Evolutionary conservation across 2,888 invertebrate genomes (phyloP).

Genomic region (Steinernema hermaphroditum): DNA sequence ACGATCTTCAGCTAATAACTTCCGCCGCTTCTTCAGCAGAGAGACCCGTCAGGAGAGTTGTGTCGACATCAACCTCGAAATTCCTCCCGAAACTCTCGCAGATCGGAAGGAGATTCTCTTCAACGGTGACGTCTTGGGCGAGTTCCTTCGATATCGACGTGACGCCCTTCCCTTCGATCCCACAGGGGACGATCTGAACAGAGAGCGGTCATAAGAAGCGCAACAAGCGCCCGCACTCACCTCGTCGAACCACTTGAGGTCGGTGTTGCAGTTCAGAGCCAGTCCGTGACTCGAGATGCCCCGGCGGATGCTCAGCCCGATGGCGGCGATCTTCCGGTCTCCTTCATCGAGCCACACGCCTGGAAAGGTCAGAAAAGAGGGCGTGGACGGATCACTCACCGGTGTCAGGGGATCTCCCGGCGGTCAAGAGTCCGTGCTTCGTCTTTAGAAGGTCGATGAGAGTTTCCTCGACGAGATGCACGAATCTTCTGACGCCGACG

Average conservation of each 20-base stretch:
- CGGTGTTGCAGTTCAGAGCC: constrained; percentile 87
- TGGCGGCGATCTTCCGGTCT: constrained; percentile 85
- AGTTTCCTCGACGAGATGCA: constrained; percentile 41
- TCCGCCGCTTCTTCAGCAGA: too few relatives aligned
- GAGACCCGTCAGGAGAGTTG: too few relatives aligned
- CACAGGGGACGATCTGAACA: constrained; percentile 84
- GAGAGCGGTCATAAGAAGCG: too few relatives aligned
- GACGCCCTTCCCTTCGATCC: constrained; percentile 83
- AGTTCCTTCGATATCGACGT: constrained; percentile 83
- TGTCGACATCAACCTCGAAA: constrained; percentile 69
- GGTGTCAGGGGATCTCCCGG: constrained; percentile 57
- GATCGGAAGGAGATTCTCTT: constrained; percentile 76
- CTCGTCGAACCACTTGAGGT: constrained; percentile 88
- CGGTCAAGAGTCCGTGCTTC: constrained; percentile 42
- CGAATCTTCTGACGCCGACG: constrained; percentile 42
- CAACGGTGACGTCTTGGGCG: constrained; percentile 72
- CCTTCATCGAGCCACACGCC: constrained; percentile 69
- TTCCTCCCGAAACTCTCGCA: constrained; percentile 76
- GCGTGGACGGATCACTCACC: constrained; percentile 37
- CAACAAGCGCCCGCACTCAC: constrained; percentile 39
- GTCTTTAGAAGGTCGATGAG: constrained; percentile 40
- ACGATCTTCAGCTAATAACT: too few relatives aligned
- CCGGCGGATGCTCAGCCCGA: constrained; percentile 72
- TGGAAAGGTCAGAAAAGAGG: constrained; percentile 29
- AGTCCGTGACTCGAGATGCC: constrained; percentile 90